A percentile compares a stretch with the other conserved stretches of the same genome.
phyloP scores from a whole-genome alignment of 2,113 vertebrate genomes.

The Nerophis lumbriciformis region DNA sequence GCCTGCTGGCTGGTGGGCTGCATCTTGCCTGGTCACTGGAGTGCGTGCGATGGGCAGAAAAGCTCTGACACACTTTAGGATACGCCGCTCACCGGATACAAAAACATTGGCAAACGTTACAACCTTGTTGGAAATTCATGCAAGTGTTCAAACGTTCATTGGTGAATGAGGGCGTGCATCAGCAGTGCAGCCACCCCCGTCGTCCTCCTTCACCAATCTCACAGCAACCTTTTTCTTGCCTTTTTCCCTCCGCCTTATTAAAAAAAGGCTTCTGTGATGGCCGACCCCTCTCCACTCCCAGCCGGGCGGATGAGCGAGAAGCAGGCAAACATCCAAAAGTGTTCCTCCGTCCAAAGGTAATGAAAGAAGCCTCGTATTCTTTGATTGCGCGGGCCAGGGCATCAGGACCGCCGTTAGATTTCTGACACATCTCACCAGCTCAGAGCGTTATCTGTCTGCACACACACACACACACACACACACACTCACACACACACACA shows the following conservation, averaged over 20 bases:
- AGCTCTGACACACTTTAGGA: too few species aligned
- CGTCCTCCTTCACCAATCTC: slow-evolving; percentile 39
- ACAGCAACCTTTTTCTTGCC: slow-evolving; percentile 21
- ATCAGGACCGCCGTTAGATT: slow-evolving; percentile 51
- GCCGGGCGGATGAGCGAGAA: slow-evolving; percentile 22
- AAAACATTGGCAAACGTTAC: not conserved
- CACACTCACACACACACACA: slow-evolving; percentile 9
- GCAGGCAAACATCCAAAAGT: slow-evolving; percentile 58
- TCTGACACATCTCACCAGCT: slow-evolving; percentile 52
- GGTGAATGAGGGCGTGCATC: slow-evolving; percentile 28
- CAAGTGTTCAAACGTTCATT: not conserved
- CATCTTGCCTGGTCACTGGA: too few species aligned
- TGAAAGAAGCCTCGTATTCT: slow-evolving; percentile 55
- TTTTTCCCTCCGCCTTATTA: slow-evolving; percentile 32
- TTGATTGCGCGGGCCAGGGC: slow-evolving; percentile 61
- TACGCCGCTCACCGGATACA: too few species aligned
- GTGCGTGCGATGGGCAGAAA: too few species aligned
- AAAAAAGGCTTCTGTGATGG: slow-evolving; percentile 50
- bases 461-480: slow-evolving; percentile 17
- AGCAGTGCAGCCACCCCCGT: slow-evolving; percentile 22
- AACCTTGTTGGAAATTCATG: not conserved
- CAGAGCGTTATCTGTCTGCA: slow-evolving; percentile 47
- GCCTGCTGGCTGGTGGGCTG: too few species aligned
- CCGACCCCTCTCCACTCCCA: slow-evolving; percentile 34
- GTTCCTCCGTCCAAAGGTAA: slow-evolving; percentile 57